phyloP scores from a whole-genome alignment of 2,113 vertebrate species.

The Corynorhinus townsendii region DNA sequence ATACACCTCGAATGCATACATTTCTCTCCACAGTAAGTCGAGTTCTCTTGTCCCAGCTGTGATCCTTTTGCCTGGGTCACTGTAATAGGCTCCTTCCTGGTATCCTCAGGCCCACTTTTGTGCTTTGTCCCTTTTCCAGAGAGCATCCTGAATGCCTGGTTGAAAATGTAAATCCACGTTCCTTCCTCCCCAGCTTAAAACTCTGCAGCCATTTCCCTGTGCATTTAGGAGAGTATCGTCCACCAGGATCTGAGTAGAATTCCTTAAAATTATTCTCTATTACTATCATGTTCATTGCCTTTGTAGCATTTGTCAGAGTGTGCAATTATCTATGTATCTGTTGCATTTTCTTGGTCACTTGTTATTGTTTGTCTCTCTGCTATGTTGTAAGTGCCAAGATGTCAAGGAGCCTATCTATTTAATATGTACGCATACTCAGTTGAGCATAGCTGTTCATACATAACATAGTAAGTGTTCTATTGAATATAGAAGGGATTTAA shows the following conservation, averaged over 20 bases:
- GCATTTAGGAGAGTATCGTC: not conserved
- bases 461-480: not conserved
- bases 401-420: not conserved
- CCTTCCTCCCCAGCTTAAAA: not conserved
- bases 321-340: not conserved
- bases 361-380: not conserved
- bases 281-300: not conserved
- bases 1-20: accelerated
- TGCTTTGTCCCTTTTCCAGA: not conserved
- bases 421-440: not conserved
- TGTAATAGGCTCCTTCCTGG: not conserved
- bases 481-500: not conserved
- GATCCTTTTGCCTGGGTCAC: accelerated
- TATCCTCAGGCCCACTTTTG: accelerated
- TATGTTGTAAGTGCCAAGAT: not conserved
- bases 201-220: not conserved
- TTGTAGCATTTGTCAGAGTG: not conserved
- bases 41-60: accelerated
- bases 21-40: not conserved
- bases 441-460: not conserved
- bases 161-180: not conserved
- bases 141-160: not conserved
- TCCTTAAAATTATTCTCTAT: not conserved
- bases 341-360: not conserved
- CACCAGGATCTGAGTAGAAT: accelerated